Conservation (phyloP, 2,888 invertebrate species). For the Pristionchus maxplancki region DNA sequence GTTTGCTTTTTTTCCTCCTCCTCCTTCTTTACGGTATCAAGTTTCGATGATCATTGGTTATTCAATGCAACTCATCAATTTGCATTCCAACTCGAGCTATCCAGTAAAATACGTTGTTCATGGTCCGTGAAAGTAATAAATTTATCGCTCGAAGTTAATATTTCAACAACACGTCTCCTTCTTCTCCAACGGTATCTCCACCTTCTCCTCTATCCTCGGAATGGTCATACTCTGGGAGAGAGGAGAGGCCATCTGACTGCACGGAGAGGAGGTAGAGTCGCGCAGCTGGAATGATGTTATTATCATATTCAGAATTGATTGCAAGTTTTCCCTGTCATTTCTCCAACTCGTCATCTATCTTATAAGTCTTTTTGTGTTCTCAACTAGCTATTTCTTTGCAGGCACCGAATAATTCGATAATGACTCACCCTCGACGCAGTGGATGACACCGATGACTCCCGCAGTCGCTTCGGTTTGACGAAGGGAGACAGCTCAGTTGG, state of each 20-base stretch:
- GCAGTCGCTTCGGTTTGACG: conserved; percentile 29
- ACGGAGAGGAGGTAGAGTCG: conserved; percentile 23
- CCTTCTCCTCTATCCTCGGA: conserved; percentile 28
- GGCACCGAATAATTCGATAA: no score
- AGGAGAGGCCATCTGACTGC: background rate
- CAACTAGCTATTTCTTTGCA: no score
- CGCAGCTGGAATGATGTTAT: background rate
- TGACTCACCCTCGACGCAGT: background rate
- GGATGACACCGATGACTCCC: conserved; percentile 14
- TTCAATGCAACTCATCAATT: no score
- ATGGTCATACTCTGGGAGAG: background rate
- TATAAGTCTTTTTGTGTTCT: no score
- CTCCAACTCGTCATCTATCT: no score
- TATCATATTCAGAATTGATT: no score
- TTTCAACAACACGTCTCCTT: conserved; percentile 10
- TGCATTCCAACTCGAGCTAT: background rate
- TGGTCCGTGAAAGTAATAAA: background rate
- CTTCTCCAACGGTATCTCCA: conserved; percentile 36
- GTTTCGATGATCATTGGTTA: no score
- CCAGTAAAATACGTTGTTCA: background rate
- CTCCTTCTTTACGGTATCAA: no score
- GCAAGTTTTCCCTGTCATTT: background rate
- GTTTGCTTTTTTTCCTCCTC: no score
- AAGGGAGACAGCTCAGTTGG: conserved; percentile 38
- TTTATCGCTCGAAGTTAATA: background rate